Base-by-base conservation (phyloP, 2,113 vertebrate genomes). In the Cyanocitta stelleri region DNA sequence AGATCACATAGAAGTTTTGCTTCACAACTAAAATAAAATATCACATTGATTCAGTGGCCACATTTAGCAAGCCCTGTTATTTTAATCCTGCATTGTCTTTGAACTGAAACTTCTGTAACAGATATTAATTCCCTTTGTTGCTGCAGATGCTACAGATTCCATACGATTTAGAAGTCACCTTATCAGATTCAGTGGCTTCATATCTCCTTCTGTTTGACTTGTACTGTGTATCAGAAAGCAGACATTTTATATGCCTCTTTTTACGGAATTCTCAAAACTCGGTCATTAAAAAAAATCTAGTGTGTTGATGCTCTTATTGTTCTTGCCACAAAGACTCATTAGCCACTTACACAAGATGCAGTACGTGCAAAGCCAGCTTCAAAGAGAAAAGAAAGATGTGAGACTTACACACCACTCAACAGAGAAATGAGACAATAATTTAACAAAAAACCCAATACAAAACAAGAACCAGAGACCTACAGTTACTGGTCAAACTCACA, bases 401-500 rank as follows among this genome's bases (percentile, higher is more conserved):
- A 89, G 37, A 73, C 15, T 64, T 55, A 17, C 0, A 7, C 10
- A 61, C 7, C 3, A 32, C 10, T 49, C 15, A 62, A 41, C 11
- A 22, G 24, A 89, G 32, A 74, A 86, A 66, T 16, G 2, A 58
- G 26, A 63, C 6, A 18, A n/a, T 52, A 33, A 37, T 52, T 35
- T 2, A 13, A 58, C 32, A 20, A 35, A 33, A 27, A 29, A 1
- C 7, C 8, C 8, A 20, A 18, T 35, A 23, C 1, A 0, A 44
- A 46, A 61, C 9, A 44, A 26, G 16, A 54, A 59, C 16, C 10
- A 33, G 37, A 87, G 27, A 68, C 32, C 10, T 66, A 21, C 22
- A 78, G n/a, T 54, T 44, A 49, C 33, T 68, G 35, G 19, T 56
- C 54, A 59, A 72, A 95, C 27, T 55, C 46, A 87, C 27, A 55